These are phyloP conservation scores for Wiebesia pumilae DNA, from an alignment of 1,140 invertebrate genomes.

Conservation along the genomic window DNA sequence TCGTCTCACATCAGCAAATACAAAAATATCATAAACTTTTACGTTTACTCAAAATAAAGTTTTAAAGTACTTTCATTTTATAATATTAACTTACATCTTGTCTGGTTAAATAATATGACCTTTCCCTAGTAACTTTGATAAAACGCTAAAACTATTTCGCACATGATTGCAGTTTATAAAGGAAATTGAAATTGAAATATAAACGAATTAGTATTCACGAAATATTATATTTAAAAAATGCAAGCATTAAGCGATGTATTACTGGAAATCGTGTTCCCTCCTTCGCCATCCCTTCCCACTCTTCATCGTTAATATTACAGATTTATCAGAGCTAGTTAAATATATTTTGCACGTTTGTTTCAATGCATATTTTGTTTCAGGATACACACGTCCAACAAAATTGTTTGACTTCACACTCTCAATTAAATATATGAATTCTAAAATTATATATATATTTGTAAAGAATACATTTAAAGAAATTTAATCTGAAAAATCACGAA, in stretches of 20 bases:
- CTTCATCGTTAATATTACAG: neutral
- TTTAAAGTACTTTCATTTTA: too few species aligned
- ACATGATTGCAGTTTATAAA: neutral
- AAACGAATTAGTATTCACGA: neutral
- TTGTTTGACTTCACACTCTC: conserved; percentile 32
- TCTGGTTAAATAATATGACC: too few species aligned
- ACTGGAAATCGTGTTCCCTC: neutral
- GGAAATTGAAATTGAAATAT: neutral
- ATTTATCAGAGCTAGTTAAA: conserved; percentile 40
- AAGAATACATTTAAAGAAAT: too few species aligned
- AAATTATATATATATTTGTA: too few species aligned
- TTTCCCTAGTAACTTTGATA: too few species aligned
- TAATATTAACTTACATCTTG: neutral
- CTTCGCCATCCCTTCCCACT: neutral
- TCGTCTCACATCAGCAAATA: too few species aligned
- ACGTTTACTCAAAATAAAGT: too few species aligned
- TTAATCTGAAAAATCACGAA: too few species aligned
- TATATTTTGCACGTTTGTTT: neutral
- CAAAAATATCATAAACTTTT: too few species aligned
- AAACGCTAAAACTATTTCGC: neutral
- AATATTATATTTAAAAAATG: neutral
- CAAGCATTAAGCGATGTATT: conserved; percentile 12
- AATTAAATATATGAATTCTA: too few species aligned
- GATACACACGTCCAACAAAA: neutral
- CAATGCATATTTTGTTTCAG: conserved; percentile 11